Evolutionary conservation across 2,797 vertebrate species (phyloP).

Genomic region (Iguana delicatissima): DNA sequence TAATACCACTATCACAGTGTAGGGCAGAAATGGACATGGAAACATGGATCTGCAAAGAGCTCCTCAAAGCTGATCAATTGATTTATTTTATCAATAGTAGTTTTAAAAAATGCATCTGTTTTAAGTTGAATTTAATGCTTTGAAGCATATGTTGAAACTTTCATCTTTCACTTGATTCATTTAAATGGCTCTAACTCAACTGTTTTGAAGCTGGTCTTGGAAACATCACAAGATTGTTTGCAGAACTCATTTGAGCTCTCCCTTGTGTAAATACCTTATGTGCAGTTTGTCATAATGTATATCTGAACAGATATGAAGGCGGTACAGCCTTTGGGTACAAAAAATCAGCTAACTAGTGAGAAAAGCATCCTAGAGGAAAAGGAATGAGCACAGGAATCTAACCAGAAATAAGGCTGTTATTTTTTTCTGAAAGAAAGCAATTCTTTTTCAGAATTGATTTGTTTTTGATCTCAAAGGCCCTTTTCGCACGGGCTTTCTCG

Average conservation of each 20-base stretch:
- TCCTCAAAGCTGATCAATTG: neutral
- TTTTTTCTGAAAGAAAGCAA: neutral
- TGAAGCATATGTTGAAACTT: constrained; percentile 21
- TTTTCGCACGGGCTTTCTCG: no score
- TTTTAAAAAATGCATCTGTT: neutral
- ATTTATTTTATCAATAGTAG: constrained; percentile 13
- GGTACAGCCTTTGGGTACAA: neutral
- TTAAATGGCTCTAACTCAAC: constrained; percentile 21
- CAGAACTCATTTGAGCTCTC: constrained; percentile 22
- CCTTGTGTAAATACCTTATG: constrained; percentile 2
- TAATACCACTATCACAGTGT: no score
- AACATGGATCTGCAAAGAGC: neutral
- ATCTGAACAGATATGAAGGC: constrained; percentile 14
- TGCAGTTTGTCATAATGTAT: constrained; percentile 26
- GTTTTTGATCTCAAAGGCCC: no score
- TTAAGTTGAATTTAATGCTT: constrained; percentile 15
- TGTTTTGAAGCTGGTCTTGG: constrained; percentile 33
- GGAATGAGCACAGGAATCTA: neutral
- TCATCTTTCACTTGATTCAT: constrained; percentile 31
- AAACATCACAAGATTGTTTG: constrained; percentile 35
- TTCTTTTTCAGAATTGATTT: no score
- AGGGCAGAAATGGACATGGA: no score
- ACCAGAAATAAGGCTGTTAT: neutral
- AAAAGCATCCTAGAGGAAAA: neutral
- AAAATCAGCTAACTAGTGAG: neutral